These are phyloP conservation scores for Globodera ellingtonae DNA, from an alignment of 1,140 invertebrate species.

Conservation along the genomic window DNA sequence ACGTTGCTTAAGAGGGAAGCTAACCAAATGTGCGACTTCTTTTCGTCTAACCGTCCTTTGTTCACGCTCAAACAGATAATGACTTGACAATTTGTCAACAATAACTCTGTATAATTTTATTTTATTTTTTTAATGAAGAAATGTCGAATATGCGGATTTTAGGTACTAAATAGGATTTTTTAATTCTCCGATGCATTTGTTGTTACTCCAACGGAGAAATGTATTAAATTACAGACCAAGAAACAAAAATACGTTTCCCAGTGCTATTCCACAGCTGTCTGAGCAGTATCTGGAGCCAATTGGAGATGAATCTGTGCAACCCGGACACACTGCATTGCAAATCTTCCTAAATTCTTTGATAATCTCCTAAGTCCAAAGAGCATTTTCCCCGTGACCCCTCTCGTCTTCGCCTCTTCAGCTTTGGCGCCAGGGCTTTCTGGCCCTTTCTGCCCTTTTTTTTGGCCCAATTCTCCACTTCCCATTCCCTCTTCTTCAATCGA, in stretches of 20 bases:
- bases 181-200: no score
- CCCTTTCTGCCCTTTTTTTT: slow-evolving; percentile 14
- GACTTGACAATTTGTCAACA: no score
- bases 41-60: no score
- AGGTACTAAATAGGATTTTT: no score
- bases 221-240: neutral
- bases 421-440: slow-evolving; percentile 9
- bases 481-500: neutral
- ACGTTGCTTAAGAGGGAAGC: no score
- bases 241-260: slow-evolving; percentile 72
- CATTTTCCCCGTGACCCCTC: neutral
- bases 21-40: no score
- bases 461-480: neutral
- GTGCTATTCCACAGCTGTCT: slow-evolving; percentile 84
- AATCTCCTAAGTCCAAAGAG: no score
- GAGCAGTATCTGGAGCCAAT: slow-evolving; percentile 91
- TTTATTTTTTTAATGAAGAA: no score
- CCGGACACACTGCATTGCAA: slow-evolving; percentile 85
- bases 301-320: slow-evolving; percentile 78
- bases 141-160: no score
- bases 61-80: no score
- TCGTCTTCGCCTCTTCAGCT: neutral
- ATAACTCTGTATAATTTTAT: no score
- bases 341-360: slow-evolving; percentile 16
- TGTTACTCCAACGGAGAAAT: neutral